phyloP scores from a whole-genome alignment of 2,797 vertebrate species.

The Glyptemys insculpta region DNA sequence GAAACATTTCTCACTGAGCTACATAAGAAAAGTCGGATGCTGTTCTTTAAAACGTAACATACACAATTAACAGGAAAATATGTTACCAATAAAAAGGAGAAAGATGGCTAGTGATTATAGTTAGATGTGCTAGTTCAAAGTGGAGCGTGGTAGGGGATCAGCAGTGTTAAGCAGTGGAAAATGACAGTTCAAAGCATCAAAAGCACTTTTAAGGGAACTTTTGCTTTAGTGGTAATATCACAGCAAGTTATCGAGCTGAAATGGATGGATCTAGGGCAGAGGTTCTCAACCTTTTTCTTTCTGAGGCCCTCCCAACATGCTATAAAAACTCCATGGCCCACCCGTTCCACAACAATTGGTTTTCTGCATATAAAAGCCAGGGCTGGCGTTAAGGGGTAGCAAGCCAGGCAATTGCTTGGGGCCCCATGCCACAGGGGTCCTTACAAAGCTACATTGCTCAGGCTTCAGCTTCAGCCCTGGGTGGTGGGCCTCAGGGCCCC shows the following conservation, averaged over 20 bases:
- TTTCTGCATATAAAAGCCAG: no score
- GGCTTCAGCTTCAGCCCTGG: no score
- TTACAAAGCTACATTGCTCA: no score
- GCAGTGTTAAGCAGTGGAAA: not conserved
- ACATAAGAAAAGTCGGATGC: constrained; percentile 59
- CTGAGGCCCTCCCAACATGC: no score
- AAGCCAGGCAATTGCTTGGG: no score
- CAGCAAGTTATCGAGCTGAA: not conserved
- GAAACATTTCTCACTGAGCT: constrained; percentile 63
- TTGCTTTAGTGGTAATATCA: constrained; percentile 15
- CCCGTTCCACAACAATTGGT: no score
- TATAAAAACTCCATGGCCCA: no score
- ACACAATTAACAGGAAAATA: constrained; percentile 74
- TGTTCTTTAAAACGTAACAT: constrained; percentile 64
- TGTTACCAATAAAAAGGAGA: constrained; percentile 71
- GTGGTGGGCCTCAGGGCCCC: no score
- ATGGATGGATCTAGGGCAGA: not conserved
- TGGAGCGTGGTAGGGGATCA: not conserved
- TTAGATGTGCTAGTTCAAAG: constrained; percentile 60
- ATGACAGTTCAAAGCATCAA: constrained; percentile 33
- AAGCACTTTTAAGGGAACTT: constrained; percentile 36
- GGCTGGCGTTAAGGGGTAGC: no score
- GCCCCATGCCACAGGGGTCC: no score
- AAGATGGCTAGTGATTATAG: constrained; percentile 67
- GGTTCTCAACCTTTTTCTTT: no score